These are phyloP conservation scores for Reticulitermes speratus DNA, from an alignment of 1,140 invertebrate species.

Conservation along the genomic window DNA sequence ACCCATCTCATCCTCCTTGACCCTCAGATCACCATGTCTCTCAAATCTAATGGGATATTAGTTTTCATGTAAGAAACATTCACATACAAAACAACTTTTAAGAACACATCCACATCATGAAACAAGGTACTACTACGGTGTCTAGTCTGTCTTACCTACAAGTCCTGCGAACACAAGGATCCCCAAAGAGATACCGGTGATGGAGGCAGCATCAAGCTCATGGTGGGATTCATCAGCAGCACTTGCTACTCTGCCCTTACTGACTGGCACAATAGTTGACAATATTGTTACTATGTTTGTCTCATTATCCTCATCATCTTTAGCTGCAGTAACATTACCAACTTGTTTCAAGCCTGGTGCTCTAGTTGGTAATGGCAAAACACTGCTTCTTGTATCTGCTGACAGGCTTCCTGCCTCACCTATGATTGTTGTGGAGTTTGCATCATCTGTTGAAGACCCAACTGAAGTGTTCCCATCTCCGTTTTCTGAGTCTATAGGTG, in stretches of 20 bases:
- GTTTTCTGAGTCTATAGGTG: neutral
- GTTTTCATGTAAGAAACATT: too few species aligned
- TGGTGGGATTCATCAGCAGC: neutral
- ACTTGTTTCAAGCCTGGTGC: neutral
- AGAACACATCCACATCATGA: too few species aligned
- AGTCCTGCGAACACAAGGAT: conserved; percentile 27
- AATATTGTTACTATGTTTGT: neutral
- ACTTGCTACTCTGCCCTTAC: neutral
- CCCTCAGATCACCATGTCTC: too few species aligned
- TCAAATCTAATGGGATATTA: too few species aligned
- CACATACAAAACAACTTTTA: too few species aligned
- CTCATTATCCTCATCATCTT: neutral
- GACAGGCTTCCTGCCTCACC: neutral
- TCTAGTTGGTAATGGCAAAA: neutral
- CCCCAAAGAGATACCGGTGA: conserved; percentile 28
- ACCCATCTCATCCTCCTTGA: too few species aligned
- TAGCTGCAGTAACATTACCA: neutral
- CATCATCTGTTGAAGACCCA: neutral
- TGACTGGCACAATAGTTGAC: neutral
- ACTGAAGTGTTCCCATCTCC: neutral
- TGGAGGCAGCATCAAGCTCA: conserved; percentile 17
- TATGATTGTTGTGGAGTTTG: neutral
- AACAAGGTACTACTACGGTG: too few species aligned
- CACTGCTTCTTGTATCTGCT: neutral
- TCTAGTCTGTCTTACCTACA: neutral